Percentiles rank a stretch among this genome's conserved stretches.
phyloP scores from a whole-genome alignment of 1,140 invertebrate genomes.

The Heliothis virescens region DNA sequence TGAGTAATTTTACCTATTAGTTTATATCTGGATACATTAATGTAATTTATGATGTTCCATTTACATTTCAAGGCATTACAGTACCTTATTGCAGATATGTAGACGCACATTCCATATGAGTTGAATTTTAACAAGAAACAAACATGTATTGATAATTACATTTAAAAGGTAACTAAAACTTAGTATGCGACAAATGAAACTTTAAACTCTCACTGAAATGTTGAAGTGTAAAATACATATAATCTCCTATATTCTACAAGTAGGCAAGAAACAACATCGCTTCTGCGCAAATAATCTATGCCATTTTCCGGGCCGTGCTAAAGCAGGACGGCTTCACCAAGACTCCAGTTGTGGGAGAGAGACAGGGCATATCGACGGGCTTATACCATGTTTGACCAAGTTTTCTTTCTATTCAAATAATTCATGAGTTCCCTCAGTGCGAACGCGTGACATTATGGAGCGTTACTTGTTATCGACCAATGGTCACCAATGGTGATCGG shows the following conservation, averaged over 20 bases:
- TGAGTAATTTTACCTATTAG: background rate
- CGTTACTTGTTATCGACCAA: constrained; percentile 38
- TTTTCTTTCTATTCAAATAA: constrained; percentile 81
- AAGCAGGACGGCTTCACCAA: constrained; percentile 58
- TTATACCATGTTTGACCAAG: constrained; percentile 72
- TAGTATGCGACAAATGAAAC: too few relatives aligned
- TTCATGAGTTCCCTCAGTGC: constrained; percentile 70
- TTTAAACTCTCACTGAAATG: too few relatives aligned
- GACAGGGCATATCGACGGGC: constrained; percentile 61
- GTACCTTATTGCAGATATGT: too few relatives aligned
- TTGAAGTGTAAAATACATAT: too few relatives aligned
- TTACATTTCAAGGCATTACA: too few relatives aligned
- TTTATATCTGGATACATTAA: too few relatives aligned
- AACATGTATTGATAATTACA: too few relatives aligned
- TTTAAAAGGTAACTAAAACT: too few relatives aligned
- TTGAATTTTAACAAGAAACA: too few relatives aligned
- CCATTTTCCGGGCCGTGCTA: constrained; percentile 61
- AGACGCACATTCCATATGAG: too few relatives aligned
- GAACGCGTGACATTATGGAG: constrained; percentile 52
- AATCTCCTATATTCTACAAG: too few relatives aligned
- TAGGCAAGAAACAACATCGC: constrained; percentile 3
- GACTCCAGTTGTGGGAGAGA: constrained; percentile 44
- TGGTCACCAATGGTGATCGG: background rate
- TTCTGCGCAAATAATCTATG: constrained; percentile 64
- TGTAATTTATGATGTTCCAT: too few relatives aligned